A percentile compares a stretch with the other conserved stretches of the same genome.
These are phyloP conservation scores for Himalopsyche kuldschensis DNA, from an alignment of 2,888 invertebrate genomes.

Conservation along the genomic window DNA sequence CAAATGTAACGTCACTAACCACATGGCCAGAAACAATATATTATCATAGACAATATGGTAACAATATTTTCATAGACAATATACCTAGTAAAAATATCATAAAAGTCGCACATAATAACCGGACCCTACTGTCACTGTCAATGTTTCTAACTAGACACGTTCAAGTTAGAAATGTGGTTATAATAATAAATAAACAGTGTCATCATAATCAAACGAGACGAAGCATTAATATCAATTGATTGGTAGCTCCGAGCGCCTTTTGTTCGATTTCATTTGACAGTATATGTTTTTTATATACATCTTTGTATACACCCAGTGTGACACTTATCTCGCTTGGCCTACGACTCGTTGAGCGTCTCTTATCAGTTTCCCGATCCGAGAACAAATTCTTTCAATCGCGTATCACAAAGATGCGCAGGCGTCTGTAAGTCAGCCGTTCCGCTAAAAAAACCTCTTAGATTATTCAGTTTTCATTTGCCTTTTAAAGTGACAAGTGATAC, in stretches of 20 bases:
- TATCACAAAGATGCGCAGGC: not conserved
- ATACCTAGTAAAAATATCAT: too few species aligned
- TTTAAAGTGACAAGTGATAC: not conserved
- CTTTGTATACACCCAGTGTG: not conserved
- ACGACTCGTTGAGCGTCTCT: not conserved
- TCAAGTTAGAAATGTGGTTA: too few species aligned
- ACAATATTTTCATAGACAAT: too few species aligned
- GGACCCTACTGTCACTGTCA: too few species aligned
- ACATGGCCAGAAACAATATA: too few species aligned
- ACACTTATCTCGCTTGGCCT: constrained; percentile 19
- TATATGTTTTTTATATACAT: not conserved
- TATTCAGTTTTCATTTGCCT: not conserved
- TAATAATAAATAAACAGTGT: too few species aligned
- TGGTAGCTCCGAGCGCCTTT: too few species aligned
- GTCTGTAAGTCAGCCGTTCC: not conserved
- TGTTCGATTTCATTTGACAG: not conserved
- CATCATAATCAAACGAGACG: too few species aligned
- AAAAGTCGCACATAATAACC: too few species aligned
- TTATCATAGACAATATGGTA: too few species aligned
- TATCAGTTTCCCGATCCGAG: not conserved
- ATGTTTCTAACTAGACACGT: too few species aligned
- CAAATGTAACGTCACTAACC: too few species aligned
- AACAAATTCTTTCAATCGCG: constrained; percentile 12
- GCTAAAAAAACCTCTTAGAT: not conserved
- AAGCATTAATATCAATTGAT: not conserved